Percentiles rank a stretch among this genome's conserved stretches.
phyloP scores from a whole-genome alignment of 2,888 invertebrate species.

The Aplocera efformata region DNA sequence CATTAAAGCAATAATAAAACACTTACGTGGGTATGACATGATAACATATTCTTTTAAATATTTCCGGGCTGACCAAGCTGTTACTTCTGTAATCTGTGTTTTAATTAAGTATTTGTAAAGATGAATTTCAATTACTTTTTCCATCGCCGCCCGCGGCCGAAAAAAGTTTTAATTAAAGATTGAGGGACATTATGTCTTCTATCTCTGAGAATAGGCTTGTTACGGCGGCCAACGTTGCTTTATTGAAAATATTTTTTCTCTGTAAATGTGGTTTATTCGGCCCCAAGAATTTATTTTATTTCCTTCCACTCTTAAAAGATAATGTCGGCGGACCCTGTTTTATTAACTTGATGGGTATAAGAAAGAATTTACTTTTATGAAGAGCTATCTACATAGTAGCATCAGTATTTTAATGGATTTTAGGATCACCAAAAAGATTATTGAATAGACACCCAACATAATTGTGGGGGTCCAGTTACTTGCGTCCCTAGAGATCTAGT shows the following conservation, averaged over 20 bases:
- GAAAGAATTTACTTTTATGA: too few relatives aligned
- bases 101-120: conserved; percentile 38
- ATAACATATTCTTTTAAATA: neutral
- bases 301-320: conserved; percentile 2
- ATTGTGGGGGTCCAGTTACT: too few relatives aligned
- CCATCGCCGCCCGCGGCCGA: conserved; percentile 34
- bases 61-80: neutral
- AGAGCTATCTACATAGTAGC: too few relatives aligned
- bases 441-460: too few relatives aligned
- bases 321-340: neutral
- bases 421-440: too few relatives aligned
- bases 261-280: conserved; percentile 11
- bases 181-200: conserved; percentile 54
- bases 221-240: conserved; percentile 41
- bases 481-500: too few relatives aligned
- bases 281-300: conserved; percentile 7
- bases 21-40: too few relatives aligned
- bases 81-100: conserved; percentile 14
- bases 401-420: too few relatives aligned
- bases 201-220: conserved; percentile 48
- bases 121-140: conserved; percentile 53
- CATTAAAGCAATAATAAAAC: too few relatives aligned
- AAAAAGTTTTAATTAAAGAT: conserved; percentile 70
- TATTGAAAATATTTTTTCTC: conserved; percentile 43
- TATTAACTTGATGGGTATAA: too few relatives aligned